Base-by-base conservation (phyloP, 2,113 vertebrate species). In the Picathartes gymnocephalus region DNA sequence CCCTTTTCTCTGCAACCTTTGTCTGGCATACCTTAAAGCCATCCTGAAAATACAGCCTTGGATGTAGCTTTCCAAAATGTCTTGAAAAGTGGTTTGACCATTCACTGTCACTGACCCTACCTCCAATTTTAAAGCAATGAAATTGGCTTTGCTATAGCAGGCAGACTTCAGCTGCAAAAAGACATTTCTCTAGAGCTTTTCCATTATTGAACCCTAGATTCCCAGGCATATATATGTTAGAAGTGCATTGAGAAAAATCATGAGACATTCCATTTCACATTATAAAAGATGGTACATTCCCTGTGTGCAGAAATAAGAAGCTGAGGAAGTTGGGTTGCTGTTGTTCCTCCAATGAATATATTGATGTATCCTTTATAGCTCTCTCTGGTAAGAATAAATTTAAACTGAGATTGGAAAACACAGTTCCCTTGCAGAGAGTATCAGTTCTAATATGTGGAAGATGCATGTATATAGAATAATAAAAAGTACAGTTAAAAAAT, bases 351-450 rank as follows among this genome's bases (percentile, higher is more conserved):
- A 56, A 6, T 88, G 85, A 94, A 76, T 77, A 62, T 88, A 88
- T 81, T 80, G 90, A 90, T 88, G 19, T 66, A 21, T 94, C 39
- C 71, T 86, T 95, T 97, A 70, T 77, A 73, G 82, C 71, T 62
- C 68, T 89, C 70, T 88, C 68, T 86, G 80, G 58, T 88, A 81
- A 74, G 76, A 96, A 93, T 81, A 88, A 92, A 94, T 94, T 93
- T 92, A 73, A 93, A 58, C 56, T 54, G 86, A 92, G 61, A 93
- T 54, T 90, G 90, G 76, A 90, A 96, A 94, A 86, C 73, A 54
- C 62, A 50, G 58, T 90, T 93, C 56, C 35, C 18, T 88, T 90
- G 69, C 64, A 83, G 56, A 83, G 44, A 0, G 0, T 47, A 80
- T 86, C 33, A 48, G 1, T 88, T 83, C 40, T 78, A 60, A 48